These are phyloP conservation scores for Pyrocoelia pectoralis DNA, from an alignment of 2,888 invertebrate genomes.

Conservation along the genomic window DNA sequence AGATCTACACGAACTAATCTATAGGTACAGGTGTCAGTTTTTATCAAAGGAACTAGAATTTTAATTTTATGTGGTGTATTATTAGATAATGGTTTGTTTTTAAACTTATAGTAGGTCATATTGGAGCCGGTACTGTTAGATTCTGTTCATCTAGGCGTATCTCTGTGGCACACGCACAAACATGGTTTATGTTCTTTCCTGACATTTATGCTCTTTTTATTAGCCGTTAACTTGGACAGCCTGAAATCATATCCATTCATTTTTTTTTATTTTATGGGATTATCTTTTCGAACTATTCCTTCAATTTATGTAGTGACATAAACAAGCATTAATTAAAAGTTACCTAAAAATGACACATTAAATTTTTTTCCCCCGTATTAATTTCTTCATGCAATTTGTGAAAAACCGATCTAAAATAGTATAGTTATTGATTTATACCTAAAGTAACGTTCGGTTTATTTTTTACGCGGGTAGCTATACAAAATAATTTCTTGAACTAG, in stretches of 20 bases:
- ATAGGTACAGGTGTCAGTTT: neutral
- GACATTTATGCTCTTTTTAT: constrained; percentile 59
- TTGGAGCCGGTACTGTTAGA: constrained; percentile 28
- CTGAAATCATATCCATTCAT: constrained; percentile 39
- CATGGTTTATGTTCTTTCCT: constrained; percentile 54
- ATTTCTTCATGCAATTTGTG: no score
- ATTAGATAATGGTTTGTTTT: constrained; percentile 28
- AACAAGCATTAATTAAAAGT: neutral
- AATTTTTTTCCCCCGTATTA: no score
- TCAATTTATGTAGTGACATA: constrained; percentile 8
- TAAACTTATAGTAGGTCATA: constrained; percentile 24
- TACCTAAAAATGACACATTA: neutral
- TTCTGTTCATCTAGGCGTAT: constrained; percentile 50
- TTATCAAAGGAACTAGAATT: neutral
- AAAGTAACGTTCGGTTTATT: neutral
- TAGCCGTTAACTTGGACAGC: constrained; percentile 56
- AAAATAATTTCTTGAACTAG: neutral
- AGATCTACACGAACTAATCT: neutral
- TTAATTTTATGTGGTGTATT: constrained; percentile 7
- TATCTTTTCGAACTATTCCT: constrained; percentile 27
- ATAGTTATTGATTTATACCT: no score
- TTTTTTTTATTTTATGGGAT: constrained; percentile 36
- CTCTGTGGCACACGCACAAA: constrained; percentile 56
- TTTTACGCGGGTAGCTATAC: neutral
- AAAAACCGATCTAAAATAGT: no score